Evolutionary conservation across 2,888 invertebrate species (phyloP).

Genomic region (Cantharis flavilabris): DNA sequence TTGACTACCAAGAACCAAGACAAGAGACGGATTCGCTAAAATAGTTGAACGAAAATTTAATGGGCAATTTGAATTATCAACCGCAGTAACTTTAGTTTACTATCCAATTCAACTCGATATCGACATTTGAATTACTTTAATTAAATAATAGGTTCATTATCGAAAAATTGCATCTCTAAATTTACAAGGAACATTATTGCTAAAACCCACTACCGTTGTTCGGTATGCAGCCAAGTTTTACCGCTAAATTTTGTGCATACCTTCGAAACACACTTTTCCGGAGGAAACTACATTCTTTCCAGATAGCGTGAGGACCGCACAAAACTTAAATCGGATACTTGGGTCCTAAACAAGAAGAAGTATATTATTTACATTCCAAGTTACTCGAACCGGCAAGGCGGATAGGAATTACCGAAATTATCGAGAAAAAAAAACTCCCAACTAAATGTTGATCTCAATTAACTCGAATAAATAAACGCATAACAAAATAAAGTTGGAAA

Average conservation of each 20-base stretch:
- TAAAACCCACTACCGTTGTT: background rate
- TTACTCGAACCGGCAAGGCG: background rate
- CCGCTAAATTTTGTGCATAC: background rate
- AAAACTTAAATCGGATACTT: background rate
- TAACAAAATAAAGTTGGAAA: background rate
- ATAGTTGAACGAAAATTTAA: background rate
- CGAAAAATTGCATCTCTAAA: background rate
- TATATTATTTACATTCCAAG: background rate
- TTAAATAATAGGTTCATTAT: background rate
- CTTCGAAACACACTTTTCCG: background rate
- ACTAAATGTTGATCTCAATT: background rate
- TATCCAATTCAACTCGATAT: background rate
- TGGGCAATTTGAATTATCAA: background rate
- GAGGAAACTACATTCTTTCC: background rate
- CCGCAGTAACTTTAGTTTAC: background rate
- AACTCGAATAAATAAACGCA: background rate
- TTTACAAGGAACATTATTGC: background rate
- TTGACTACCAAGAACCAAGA: background rate
- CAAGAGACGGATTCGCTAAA: background rate
- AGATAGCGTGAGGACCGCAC: background rate
- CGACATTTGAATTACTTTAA: background rate
- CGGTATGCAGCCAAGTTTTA: background rate
- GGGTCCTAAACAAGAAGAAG: background rate
- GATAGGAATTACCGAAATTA: background rate
- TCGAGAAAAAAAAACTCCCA: background rate